Percentiles rank a stretch among this genome's conserved stretches.
These are phyloP conservation scores for Porites rus DNA, from an alignment of 92 coral and sea anemone genomes.

Conservation along the genomic window DNA sequence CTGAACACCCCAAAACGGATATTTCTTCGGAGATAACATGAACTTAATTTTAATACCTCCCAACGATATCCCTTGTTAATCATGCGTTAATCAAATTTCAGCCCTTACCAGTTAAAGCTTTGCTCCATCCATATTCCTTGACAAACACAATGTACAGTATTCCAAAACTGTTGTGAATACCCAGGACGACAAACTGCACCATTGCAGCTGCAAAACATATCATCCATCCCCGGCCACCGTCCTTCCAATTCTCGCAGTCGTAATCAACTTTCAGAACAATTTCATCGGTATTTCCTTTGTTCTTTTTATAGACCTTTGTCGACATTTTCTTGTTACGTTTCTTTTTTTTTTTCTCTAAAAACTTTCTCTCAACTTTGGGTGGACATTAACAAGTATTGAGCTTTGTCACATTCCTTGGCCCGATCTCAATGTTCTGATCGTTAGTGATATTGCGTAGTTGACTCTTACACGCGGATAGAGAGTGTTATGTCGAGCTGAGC, in stretches of 20 bases:
- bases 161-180: constrained; percentile 88
- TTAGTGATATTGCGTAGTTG: too few species aligned
- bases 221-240: constrained; percentile 73
- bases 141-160: constrained; percentile 68
- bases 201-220: constrained; percentile 72
- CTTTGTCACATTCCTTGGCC: too few species aligned
- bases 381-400: neutral
- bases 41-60: too few species aligned
- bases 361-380: neutral
- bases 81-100: neutral
- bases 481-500: too few species aligned
- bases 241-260: constrained; percentile 1
- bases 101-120: constrained; percentile 58
- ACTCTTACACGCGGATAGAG: too few species aligned
- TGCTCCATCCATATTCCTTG: constrained; percentile 68
- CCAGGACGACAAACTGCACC: constrained; percentile 87
- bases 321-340: constrained; percentile 8
- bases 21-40: too few species aligned
- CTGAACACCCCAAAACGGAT: too few species aligned
- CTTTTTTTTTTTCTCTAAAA: neutral
- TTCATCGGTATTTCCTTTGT: neutral
- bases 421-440: too few species aligned
- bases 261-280: neutral
- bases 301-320: neutral
- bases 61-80: too few species aligned